Evolutionary conservation across 2,113 vertebrate genomes (phyloP).

Genomic region (Aptenodytes forsteri): DNA sequence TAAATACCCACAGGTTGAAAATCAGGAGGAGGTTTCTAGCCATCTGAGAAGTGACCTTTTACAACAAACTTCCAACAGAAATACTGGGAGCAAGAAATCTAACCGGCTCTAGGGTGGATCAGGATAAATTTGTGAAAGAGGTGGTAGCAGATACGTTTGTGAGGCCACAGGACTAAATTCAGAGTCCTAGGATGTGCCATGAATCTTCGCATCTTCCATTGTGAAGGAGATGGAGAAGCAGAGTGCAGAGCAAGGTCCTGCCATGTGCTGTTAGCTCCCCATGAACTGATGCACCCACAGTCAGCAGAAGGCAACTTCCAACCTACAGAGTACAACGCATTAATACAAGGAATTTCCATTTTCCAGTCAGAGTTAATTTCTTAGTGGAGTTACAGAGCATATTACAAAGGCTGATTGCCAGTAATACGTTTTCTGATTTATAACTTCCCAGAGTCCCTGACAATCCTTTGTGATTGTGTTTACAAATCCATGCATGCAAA

Average conservation of each 20-base stretch:
- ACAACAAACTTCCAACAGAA: neutral
- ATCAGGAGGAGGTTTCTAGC: neutral
- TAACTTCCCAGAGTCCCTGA: neutral
- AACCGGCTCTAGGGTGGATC: neutral
- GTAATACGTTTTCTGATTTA: neutral
- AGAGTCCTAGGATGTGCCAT: too few relatives aligned
- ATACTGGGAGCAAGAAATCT: neutral
- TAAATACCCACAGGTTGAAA: neutral
- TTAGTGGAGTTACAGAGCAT: neutral
- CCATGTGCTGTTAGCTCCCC: accelerated
- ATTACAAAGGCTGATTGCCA: neutral
- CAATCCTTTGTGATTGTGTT: neutral
- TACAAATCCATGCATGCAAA: neutral
- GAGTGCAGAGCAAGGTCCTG: neutral
- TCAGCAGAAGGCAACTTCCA: neutral
- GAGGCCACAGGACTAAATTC: neutral
- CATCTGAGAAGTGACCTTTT: neutral
- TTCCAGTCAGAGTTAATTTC: neutral
- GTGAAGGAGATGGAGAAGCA: accelerated
- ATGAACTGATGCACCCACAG: accelerated
- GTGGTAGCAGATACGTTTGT: neutral
- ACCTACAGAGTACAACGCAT: neutral
- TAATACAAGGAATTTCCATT: neutral
- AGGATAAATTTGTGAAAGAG: neutral
- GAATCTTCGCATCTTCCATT: neutral